phyloP scores from a whole-genome alignment of 2,888 invertebrate species.

The Nezara viridula region DNA sequence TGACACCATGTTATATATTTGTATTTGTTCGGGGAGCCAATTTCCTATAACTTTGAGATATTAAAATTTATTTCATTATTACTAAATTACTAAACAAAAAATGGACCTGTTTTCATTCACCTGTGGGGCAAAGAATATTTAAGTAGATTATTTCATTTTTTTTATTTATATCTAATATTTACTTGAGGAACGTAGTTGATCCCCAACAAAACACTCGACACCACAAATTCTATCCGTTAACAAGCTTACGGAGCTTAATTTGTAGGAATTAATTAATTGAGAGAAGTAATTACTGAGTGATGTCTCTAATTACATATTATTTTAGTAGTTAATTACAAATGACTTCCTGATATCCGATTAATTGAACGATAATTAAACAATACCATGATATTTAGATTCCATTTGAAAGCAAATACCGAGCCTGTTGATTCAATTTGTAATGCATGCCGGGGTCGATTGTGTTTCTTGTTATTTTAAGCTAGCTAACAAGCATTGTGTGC shows the following conservation, averaged over 20 bases:
- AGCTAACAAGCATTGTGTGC: neutral
- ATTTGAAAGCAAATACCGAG: neutral
- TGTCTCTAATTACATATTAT: neutral
- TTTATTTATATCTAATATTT: too few relatives aligned
- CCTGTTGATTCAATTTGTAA: neutral
- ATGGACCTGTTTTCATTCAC: too few relatives aligned
- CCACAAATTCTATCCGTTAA: neutral
- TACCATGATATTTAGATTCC: neutral
- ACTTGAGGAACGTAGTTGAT: too few relatives aligned
- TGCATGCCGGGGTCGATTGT: neutral
- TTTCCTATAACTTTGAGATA: too few relatives aligned
- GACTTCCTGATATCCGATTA: neutral
- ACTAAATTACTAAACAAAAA: too few relatives aligned
- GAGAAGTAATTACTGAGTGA: neutral
- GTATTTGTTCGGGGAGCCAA: too few relatives aligned
- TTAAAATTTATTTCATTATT: too few relatives aligned
- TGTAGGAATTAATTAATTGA: neutral
- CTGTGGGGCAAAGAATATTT: too few relatives aligned
- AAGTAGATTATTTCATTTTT: too few relatives aligned
- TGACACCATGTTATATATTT: too few relatives aligned
- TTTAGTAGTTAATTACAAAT: neutral
- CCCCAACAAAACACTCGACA: neutral
- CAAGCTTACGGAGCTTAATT: too few relatives aligned
- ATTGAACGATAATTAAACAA: neutral
- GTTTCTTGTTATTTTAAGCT: neutral